A percentile compares a stretch with the other conserved stretches of the same genome.
phyloP scores from a whole-genome alignment of 1,140 invertebrate species.

The Aphaenogaster rudis region DNA sequence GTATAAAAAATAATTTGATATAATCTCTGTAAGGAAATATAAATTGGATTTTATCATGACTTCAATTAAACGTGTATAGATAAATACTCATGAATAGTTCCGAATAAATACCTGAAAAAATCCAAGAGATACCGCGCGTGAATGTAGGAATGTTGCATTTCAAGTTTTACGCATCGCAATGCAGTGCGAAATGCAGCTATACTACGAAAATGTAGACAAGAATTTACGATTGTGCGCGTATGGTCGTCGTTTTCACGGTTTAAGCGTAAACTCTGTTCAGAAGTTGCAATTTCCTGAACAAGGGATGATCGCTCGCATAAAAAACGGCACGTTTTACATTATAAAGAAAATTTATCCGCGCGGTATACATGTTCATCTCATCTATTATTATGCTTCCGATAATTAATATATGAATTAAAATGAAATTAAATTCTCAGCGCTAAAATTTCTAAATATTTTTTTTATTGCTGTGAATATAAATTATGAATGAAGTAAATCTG shows the following conservation, averaged over 20 bases:
- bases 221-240: constrained; percentile 55
- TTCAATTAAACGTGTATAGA: background rate
- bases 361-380: background rate
- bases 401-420: constrained; percentile 8
- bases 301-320: constrained; percentile 23
- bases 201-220: constrained; percentile 68
- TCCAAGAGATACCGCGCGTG: constrained; percentile 58
- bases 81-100: constrained; percentile 27
- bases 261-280: constrained; percentile 30
- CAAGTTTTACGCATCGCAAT: constrained; percentile 67
- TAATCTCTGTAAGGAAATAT: background rate
- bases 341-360: background rate
- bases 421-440: background rate
- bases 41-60: background rate
- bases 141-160: constrained; percentile 76
- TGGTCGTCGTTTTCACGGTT: constrained; percentile 31
- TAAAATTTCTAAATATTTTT: background rate
- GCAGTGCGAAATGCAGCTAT: constrained; percentile 68
- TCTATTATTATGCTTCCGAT: background rate
- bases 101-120: constrained; percentile 45
- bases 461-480: background rate
- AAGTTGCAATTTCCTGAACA: constrained; percentile 47
- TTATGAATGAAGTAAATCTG: background rate
- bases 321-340: background rate
- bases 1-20: background rate